These are phyloP conservation scores for Fistularia commersonii DNA, from an alignment of 2,797 vertebrate genomes.

Conservation along the genomic window DNA sequence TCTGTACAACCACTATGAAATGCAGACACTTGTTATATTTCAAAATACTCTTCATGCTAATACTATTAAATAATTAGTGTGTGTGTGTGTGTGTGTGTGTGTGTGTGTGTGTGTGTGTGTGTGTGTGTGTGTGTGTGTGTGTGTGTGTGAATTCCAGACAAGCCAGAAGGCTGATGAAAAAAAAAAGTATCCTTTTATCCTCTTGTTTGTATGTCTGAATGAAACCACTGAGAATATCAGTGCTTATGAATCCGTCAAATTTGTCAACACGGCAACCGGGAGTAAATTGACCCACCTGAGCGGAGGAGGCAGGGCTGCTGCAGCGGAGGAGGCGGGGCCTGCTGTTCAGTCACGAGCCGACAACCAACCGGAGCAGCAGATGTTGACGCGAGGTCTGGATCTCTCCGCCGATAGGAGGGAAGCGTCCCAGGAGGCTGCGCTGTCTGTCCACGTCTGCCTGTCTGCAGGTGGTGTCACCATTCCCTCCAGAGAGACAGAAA, in stretches of 20 bases:
- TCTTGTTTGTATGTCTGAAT: too few species aligned
- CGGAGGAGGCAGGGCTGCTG: slow-evolving; percentile 36
- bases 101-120: too few species aligned
- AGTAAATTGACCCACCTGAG: slow-evolving; percentile 47
- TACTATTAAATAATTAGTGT: too few species aligned
- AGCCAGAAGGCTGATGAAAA: too few species aligned
- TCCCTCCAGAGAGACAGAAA: slow-evolving; percentile 38
- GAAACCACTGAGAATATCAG: too few species aligned
- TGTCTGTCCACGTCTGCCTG: slow-evolving; percentile 46
- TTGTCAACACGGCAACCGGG: not conserved
- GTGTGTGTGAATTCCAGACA: too few species aligned
- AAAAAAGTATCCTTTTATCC: too few species aligned
- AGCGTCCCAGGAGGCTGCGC: slow-evolving; percentile 27
- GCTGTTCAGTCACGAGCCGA: slow-evolving; percentile 43
- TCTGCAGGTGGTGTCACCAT: slow-evolving; percentile 50
- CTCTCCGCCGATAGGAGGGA: slow-evolving; percentile 33
- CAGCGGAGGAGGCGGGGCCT: slow-evolving; percentile 44
- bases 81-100: too few species aligned
- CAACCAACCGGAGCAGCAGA: slow-evolving; percentile 25
- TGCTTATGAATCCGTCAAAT: not conserved
- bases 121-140: too few species aligned
- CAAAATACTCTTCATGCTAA: too few species aligned
- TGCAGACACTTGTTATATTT: too few species aligned
- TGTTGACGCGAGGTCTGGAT: slow-evolving; percentile 41
- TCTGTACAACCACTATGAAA: too few species aligned